Percentiles rank a stretch among this genome's conserved stretches.
phyloP scores from a whole-genome alignment of 2,888 invertebrate genomes.

The Trypoxylon attenuatum region DNA sequence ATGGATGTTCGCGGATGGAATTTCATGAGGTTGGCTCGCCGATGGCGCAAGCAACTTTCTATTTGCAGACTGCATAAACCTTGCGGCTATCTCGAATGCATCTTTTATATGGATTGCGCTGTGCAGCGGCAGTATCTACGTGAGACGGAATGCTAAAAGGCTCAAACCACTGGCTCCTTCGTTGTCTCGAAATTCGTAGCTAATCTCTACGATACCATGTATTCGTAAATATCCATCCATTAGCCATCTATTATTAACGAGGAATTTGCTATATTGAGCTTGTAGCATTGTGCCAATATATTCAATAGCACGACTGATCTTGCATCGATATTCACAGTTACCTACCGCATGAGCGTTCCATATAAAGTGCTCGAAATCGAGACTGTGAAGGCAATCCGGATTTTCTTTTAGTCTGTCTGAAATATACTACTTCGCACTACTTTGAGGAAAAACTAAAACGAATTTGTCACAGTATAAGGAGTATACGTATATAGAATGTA shows the following conservation, averaged over 20 bases:
- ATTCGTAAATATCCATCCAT: slow-evolving; percentile 15
- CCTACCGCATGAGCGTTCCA: too few species aligned
- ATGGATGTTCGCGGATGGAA: slow-evolving; percentile 9
- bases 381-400: too few species aligned
- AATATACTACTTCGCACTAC: too few species aligned
- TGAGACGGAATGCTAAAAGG: slow-evolving; percentile 28
- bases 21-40: slow-evolving; percentile 18
- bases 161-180: slow-evolving; percentile 6
- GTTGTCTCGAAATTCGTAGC: slow-evolving; percentile 11
- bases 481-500: too few species aligned
- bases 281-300: too few species aligned
- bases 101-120: slow-evolving; percentile 28
- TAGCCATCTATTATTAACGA: slow-evolving; percentile 15
- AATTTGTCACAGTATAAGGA: too few species aligned
- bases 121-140: neutral
- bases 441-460: too few species aligned
- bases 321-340: too few species aligned
- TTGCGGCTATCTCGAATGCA: slow-evolving; percentile 11
- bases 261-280: too few species aligned
- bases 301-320: too few species aligned
- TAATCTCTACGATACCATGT: slow-evolving; percentile 3
- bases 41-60: slow-evolving; percentile 11
- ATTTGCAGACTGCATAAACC: slow-evolving; percentile 12
- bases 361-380: too few species aligned
- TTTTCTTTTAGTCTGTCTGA: too few species aligned